Evolutionary conservation across 1,140 invertebrate species (phyloP).

Genomic region (Drosophila punjabiensis): DNA sequence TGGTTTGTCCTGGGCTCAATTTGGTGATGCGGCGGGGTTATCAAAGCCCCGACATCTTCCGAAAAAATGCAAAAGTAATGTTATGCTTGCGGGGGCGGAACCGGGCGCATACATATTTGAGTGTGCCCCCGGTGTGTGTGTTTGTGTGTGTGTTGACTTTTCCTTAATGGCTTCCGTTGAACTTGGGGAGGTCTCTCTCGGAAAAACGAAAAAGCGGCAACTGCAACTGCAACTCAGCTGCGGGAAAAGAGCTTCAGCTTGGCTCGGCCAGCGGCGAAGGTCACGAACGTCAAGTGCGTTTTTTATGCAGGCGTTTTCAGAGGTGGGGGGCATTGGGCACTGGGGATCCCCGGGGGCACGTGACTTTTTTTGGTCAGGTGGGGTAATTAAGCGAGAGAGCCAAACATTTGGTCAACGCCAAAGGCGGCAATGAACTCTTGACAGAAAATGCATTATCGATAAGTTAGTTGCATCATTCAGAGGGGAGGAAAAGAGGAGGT

Average conservation of each 20-base stretch:
- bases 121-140: slow-evolving; percentile 14
- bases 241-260: slow-evolving; percentile 20
- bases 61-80: slow-evolving; percentile 69
- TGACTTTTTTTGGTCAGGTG: slow-evolving; percentile 58
- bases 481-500: not conserved
- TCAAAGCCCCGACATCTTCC: slow-evolving; percentile 60
- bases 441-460: slow-evolving; percentile 26
- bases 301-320: slow-evolving; percentile 52
- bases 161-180: slow-evolving; percentile 74
- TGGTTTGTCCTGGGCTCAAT: slow-evolving; percentile 35
- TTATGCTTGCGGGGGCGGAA: slow-evolving; percentile 35
- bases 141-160: slow-evolving; percentile 44
- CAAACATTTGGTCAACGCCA: slow-evolving; percentile 49
- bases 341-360: slow-evolving; percentile 27
- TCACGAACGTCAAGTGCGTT: slow-evolving; percentile 69
- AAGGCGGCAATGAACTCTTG: slow-evolving; percentile 67
- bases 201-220: slow-evolving; percentile 7
- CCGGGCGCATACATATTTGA: slow-evolving; percentile 16
- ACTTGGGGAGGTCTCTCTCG: slow-evolving; percentile 50
- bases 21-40: slow-evolving; percentile 59
- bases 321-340: slow-evolving; percentile 2
- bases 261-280: slow-evolving; percentile 46
- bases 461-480: slow-evolving; percentile 43
- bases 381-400: slow-evolving; percentile 54
- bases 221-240: slow-evolving; percentile 14